phyloP scores from a whole-genome alignment of 2,888 invertebrate genomes.

The Callyntrura guangdongensis region DNA sequence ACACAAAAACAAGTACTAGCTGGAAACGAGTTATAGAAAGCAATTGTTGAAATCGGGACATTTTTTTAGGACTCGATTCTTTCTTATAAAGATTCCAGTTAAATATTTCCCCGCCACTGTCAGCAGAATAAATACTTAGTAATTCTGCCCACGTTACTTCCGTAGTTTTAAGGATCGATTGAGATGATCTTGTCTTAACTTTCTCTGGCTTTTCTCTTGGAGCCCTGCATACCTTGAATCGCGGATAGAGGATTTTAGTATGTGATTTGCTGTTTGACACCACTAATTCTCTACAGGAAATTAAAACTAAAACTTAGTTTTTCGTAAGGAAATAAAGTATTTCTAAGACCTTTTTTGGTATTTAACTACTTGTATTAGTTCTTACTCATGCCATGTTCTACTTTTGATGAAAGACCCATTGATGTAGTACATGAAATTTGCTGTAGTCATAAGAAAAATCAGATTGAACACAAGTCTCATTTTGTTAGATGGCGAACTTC shows the following conservation, averaged over 20 bases:
- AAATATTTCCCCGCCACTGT: constrained; percentile 22
- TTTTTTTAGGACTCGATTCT: background rate
- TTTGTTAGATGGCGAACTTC: too few species aligned
- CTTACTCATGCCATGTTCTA: constrained; percentile 71
- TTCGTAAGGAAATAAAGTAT: background rate
- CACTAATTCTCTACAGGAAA: constrained; percentile 47
- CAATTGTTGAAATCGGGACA: background rate
- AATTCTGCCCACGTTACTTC: constrained; percentile 56
- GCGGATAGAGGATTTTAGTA: constrained; percentile 49
- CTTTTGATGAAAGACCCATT: constrained; percentile 46
- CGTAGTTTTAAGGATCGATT: background rate
- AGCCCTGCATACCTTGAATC: constrained; percentile 45
- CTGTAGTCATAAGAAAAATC: background rate
- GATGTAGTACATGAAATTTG: background rate
- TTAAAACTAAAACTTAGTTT: too few species aligned
- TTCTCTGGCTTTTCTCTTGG: constrained; percentile 58
- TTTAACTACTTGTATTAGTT: background rate
- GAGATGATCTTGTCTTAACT: background rate
- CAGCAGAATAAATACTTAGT: constrained; percentile 49
- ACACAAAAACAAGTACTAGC: background rate
- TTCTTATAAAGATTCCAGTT: constrained; percentile 22
- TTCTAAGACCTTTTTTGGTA: too few species aligned
- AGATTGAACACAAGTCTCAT: too few species aligned
- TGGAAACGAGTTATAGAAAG: background rate
- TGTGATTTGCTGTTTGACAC: background rate